phyloP scores from a whole-genome alignment of 1,140 invertebrate genomes.

The Leptinotarsa undecemlineata region DNA sequence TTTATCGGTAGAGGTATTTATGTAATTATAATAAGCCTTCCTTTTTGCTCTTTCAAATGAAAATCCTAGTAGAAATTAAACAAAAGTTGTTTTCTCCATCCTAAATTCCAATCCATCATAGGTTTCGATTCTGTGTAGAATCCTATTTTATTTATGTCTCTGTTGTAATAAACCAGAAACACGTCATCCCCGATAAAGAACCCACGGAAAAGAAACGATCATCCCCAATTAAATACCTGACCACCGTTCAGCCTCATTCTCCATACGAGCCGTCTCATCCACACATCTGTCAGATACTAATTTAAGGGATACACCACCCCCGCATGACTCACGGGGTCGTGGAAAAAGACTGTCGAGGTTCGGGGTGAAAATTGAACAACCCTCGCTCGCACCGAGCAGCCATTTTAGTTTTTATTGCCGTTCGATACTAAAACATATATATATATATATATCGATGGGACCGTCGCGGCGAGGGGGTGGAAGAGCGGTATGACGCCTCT shows the following conservation, averaged over 20 bases:
- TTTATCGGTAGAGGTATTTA: too few relatives aligned
- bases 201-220: background rate
- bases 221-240: conserved; percentile 20
- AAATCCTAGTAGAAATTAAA: too few relatives aligned
- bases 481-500: conserved; percentile 1
- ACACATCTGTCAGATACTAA: conserved; percentile 28
- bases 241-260: conserved; percentile 18
- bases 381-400: conserved; percentile 48
- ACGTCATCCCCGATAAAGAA: too few relatives aligned
- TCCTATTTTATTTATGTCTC: too few relatives aligned
- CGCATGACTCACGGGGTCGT: conserved; percentile 24
- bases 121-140: too few relatives aligned
- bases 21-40: too few relatives aligned
- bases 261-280: conserved; percentile 4
- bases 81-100: too few relatives aligned
- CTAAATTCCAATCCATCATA: too few relatives aligned
- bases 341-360: background rate
- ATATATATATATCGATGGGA: conserved; percentile 37
- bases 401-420: conserved; percentile 56
- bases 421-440: conserved; percentile 54
- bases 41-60: too few relatives aligned
- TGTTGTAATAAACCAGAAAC: too few relatives aligned
- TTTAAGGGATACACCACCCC: conserved; percentile 28
- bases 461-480: conserved; percentile 5
- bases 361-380: conserved; percentile 34